Evolutionary conservation across 2,113 vertebrate species (phyloP).

Genomic region (Pogona vitticeps): DNA sequence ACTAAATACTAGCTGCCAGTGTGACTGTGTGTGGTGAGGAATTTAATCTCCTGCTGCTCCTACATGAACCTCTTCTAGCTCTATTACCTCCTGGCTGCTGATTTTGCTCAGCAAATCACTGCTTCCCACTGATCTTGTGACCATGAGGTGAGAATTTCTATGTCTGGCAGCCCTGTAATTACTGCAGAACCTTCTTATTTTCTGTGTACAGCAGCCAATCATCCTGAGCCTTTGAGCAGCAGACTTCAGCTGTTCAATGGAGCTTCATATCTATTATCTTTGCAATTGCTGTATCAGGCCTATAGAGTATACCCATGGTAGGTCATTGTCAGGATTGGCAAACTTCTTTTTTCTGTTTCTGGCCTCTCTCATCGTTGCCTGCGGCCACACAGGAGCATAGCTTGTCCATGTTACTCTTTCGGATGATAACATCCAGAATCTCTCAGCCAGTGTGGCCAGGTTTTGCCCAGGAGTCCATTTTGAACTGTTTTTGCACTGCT

Average conservation of each 20-base stretch:
- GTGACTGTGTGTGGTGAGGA: not conserved
- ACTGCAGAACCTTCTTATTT: constrained; percentile 21
- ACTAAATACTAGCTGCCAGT: not conserved
- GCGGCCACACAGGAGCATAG: too few relatives aligned
- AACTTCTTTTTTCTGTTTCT: not conserved
- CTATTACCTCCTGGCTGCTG: constrained; percentile 1
- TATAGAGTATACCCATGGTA: not conserved
- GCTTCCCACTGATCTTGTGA: not conserved
- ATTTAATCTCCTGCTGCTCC: not conserved
- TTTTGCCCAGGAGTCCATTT: not conserved
- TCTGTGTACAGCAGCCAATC: not conserved
- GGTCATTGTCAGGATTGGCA: not conserved
- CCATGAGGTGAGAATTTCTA: not conserved
- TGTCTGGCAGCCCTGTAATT: not conserved
- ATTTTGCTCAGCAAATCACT: not conserved
- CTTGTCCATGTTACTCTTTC: too few relatives aligned
- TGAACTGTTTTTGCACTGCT: not conserved
- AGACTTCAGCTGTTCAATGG: not conserved
- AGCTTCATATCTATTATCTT: not conserved
- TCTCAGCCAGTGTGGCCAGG: too few relatives aligned
- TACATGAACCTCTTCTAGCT: not conserved
- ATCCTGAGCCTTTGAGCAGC: not conserved
- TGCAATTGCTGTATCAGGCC: not conserved
- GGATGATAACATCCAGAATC: too few relatives aligned
- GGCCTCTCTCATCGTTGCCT: not conserved